Conservation (phyloP, 1,140 invertebrate genomes). For the Diorhabda elongata region DNA sequence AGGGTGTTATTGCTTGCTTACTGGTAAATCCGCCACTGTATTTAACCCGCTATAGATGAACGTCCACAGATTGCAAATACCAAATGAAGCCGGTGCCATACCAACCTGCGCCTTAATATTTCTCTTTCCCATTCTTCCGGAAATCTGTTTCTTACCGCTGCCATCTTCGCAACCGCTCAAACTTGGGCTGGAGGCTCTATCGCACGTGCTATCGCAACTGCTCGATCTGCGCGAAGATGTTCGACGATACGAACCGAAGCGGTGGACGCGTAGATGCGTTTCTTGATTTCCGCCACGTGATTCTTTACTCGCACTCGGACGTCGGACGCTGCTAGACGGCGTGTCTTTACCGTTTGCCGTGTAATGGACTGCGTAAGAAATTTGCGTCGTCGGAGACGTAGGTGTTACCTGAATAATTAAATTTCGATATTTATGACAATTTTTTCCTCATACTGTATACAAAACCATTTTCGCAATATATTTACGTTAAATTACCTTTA, state of each 20-base stretch:
- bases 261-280: slow-evolving; percentile 48
- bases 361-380: slow-evolving; percentile 58
- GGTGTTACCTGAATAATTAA: slow-evolving; percentile 36
- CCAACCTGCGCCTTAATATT: slow-evolving; percentile 73
- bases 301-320: slow-evolving; percentile 3
- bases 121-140: slow-evolving; percentile 71
- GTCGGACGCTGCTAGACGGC: slow-evolving; percentile 35
- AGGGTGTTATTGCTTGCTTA: not conserved
- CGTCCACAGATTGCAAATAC: not conserved
- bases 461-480: too few relatives aligned
- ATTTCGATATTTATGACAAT: not conserved
- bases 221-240: slow-evolving; percentile 33
- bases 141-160: slow-evolving; percentile 62
- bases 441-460: too few relatives aligned
- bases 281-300: slow-evolving; percentile 23
- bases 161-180: slow-evolving; percentile 55
- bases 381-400: slow-evolving; percentile 46
- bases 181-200: slow-evolving; percentile 47
- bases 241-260: slow-evolving; percentile 34
- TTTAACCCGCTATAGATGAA: not conserved
- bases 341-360: slow-evolving; percentile 50
- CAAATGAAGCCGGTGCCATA: not conserved
- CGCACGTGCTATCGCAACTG: slow-evolving; percentile 42
- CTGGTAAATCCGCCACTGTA: slow-evolving; percentile 1
- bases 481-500: too few relatives aligned